These are phyloP conservation scores for Oceanodroma leucorhoa DNA, from an alignment of 2,797 vertebrate genomes.

Conservation along the genomic window DNA sequence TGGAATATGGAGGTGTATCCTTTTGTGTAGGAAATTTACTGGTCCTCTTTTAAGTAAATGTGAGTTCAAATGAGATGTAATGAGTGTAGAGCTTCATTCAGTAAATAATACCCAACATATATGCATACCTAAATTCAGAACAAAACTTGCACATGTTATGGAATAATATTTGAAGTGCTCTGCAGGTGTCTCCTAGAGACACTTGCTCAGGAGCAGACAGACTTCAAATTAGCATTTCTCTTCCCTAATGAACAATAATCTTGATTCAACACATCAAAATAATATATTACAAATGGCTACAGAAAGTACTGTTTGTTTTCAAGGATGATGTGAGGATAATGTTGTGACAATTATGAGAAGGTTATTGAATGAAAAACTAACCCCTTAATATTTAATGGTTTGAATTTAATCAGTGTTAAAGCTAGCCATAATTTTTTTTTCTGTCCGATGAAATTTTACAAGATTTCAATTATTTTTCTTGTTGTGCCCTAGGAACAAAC, in stretches of 20 bases:
- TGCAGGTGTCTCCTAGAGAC: constrained; percentile 8
- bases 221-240: constrained; percentile 13
- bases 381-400: neutral
- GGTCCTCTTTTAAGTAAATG: constrained; percentile 16
- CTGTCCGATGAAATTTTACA: neutral
- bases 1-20: neutral
- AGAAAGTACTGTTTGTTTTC: neutral
- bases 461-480: neutral
- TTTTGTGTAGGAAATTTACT: constrained; percentile 18
- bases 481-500: neutral
- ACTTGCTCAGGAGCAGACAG: neutral
- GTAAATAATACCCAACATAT: neutral
- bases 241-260: constrained; percentile 14
- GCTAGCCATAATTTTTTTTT: neutral
- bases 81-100: neutral
- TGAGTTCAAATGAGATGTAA: neutral
- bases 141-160: neutral
- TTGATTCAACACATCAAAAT: constrained; percentile 9
- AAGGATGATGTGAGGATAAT: neutral
- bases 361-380: neutral
- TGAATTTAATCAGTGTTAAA: neutral
- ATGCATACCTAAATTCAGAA: neutral
- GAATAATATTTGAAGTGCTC: constrained; percentile 15
- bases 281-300: neutral
- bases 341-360: neutral